phyloP scores from a whole-genome alignment of 2,888 invertebrate genomes.

The Zaprionus bogoriensis region DNA sequence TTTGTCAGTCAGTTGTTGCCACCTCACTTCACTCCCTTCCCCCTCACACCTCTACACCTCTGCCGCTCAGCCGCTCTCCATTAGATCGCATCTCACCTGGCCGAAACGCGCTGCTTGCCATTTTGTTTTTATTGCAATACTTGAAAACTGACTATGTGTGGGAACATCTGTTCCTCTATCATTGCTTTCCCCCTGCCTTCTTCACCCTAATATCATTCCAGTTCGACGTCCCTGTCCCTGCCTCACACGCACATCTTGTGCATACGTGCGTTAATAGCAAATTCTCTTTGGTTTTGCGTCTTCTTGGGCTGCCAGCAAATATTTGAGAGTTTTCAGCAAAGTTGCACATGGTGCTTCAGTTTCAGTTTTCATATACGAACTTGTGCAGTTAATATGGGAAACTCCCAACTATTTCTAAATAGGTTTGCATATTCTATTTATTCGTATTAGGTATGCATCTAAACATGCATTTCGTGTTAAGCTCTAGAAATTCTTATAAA shows the following conservation, averaged over 20 bases:
- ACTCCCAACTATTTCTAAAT: not conserved
- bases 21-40: not conserved
- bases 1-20: conserved; percentile 67
- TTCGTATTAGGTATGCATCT: too few relatives aligned
- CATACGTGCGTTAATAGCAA: conserved; percentile 47
- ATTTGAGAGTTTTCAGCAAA: not conserved
- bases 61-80: conserved; percentile 21
- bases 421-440: not conserved
- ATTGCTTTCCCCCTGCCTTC: not conserved
- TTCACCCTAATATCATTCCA: too few relatives aligned
- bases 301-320: not conserved
- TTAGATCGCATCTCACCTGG: conserved; percentile 6
- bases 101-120: conserved; percentile 24
- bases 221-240: not conserved
- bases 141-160: conserved; percentile 39
- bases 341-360: not conserved
- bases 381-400: not conserved
- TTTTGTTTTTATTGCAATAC: conserved; percentile 50
- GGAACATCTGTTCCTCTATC: conserved; percentile 35
- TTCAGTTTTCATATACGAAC: not conserved
- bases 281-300: conserved; percentile 30
- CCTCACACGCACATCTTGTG: conserved; percentile 16
- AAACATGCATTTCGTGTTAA: not conserved
- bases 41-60: conserved; percentile 24
- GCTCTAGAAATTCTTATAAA: too few relatives aligned